These are phyloP conservation scores for Entomobrya proxima DNA, from an alignment of 2,888 invertebrate species.

Conservation along the genomic window DNA sequence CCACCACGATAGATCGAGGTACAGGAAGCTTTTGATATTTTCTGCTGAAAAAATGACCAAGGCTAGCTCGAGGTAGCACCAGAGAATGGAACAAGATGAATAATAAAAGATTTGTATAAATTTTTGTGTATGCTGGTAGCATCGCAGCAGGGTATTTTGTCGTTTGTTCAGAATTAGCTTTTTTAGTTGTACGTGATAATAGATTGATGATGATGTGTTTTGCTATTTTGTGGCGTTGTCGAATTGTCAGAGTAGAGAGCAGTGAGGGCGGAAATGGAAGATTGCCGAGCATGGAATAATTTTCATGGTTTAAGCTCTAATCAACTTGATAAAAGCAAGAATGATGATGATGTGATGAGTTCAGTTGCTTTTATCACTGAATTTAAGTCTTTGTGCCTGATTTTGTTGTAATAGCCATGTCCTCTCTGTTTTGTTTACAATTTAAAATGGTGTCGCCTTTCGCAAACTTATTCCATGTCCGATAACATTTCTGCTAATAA, in stretches of 20 bases:
- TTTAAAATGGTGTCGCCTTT: no score
- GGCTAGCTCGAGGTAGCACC: slow-evolving; percentile 52
- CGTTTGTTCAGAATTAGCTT: neutral
- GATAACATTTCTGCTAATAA: no score
- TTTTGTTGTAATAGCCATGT: neutral
- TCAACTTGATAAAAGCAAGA: slow-evolving; percentile 16
- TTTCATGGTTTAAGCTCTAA: slow-evolving; percentile 58
- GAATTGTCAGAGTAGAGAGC: no score
- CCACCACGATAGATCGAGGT: neutral
- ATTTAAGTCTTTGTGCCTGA: neutral
- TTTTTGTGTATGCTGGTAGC: neutral
- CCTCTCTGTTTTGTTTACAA: neutral
- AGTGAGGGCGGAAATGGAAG: slow-evolving; percentile 64
- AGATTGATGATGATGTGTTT: neutral
- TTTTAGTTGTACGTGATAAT: neutral
- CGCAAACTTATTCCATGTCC: no score
- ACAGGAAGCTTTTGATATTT: slow-evolving; percentile 56
- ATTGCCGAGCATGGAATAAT: slow-evolving; percentile 63
- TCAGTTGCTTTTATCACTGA: neutral
- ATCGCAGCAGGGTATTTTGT: neutral
- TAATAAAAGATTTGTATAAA: neutral
- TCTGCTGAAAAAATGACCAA: slow-evolving; percentile 52
- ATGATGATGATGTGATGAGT: neutral
- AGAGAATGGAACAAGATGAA: slow-evolving; percentile 8
- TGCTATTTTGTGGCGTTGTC: no score